Base-by-base conservation (phyloP, 1,140 invertebrate species). In the Phortica variegata region DNA sequence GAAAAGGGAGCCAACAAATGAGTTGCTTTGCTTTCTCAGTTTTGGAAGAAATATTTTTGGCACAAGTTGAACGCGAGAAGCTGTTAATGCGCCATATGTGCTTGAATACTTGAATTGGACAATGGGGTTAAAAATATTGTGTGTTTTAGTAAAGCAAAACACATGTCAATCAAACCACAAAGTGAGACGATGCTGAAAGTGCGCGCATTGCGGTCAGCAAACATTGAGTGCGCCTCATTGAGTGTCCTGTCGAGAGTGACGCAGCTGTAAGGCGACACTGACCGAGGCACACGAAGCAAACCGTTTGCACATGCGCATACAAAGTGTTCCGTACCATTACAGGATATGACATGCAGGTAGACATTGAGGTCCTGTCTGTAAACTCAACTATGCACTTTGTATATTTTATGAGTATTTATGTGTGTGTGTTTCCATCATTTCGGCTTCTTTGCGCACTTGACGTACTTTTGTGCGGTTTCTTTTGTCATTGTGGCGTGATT, bases 361-460 rank as follows among this genome's bases (percentile, higher is more conserved):
- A 34, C 45, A 34, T 7, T 12, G 6, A 29, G 6, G 31, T 29
- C 40, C 33, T 33, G 42, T 54, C 43, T 38, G 49, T 26, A 40
- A 43, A 36, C 38, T 43, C 45, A 46, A 40, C n/a, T n/a, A n/a
- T n/a, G n/a, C n/a, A n/a, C n/a, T n/a, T n/a, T 42, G 50, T 36
- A 40, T 38, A 59, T 54, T 51, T 29, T 39, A 29, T 31, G 10
- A 44, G 54, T 48, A 47, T 49, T 49, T 55, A 59, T 50, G 26
- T 57, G 54, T 45, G 29, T 20, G 21, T 26, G 16, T 19, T 41
- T 29, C 37, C 17, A 41, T 32, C n/a, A n/a, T n/a, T n/a, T n/a
- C n/a, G n/a, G n/a, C n/a, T n/a, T n/a, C n/a, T n/a, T 41, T 26
- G 38, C 13, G 44, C 62, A 68, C 63, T 66, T 66, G 62, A 66